Conservation (phyloP, 2,888 invertebrate species). For the Acanthacorydalis orientalis region DNA sequence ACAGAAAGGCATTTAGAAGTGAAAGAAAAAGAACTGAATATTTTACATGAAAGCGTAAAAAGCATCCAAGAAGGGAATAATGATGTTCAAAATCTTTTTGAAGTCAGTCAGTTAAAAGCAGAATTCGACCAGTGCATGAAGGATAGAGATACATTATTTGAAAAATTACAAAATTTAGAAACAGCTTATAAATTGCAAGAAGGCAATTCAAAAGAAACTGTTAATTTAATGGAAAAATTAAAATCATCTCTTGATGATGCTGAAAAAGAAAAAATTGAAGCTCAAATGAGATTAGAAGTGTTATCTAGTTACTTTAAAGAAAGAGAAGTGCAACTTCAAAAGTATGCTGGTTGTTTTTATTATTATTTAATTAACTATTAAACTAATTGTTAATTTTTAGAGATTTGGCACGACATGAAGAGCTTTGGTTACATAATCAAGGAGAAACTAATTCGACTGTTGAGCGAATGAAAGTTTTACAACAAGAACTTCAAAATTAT, state of each 20-base stretch:
- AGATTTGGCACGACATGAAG: conserved; percentile 58
- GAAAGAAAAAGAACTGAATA: conserved; percentile 25
- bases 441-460: conserved; percentile 67
- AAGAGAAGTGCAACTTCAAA: conserved; percentile 71
- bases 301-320: conserved; percentile 82
- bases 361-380: conserved; percentile 2
- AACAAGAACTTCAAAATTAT: conserved; percentile 62
- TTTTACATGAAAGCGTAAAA: conserved; percentile 30
- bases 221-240: conserved; percentile 25
- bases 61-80: conserved; percentile 25
- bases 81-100: conserved; percentile 30
- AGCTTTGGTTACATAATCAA: conserved; percentile 62
- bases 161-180: conserved; percentile 22
- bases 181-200: conserved; percentile 15
- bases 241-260: conserved; percentile 41
- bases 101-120: conserved; percentile 38
- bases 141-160: conserved; percentile 31
- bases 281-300: conserved; percentile 69
- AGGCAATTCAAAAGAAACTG: conserved; percentile 26
- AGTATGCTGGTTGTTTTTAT: conserved; percentile 36
- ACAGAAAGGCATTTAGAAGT: conserved; percentile 17
- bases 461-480: conserved; percentile 58
- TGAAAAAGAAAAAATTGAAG: conserved; percentile 57
- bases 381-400: conserved; percentile 28
- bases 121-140: conserved; percentile 35